Base-by-base conservation (phyloP, 1,140 invertebrate genomes). In the Drosophila funebris region DNA sequence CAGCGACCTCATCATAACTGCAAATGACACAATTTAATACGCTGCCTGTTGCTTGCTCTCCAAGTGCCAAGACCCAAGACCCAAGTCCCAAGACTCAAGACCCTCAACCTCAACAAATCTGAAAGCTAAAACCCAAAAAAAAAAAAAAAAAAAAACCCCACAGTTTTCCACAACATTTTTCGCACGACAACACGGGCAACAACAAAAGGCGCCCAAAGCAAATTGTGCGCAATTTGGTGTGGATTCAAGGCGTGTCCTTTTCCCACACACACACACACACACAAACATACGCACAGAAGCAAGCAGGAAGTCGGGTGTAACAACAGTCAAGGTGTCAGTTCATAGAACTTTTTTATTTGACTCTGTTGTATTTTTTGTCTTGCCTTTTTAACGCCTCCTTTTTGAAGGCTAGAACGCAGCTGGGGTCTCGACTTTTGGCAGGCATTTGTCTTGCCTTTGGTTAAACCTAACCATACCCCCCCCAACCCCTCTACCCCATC, bases 391-490 rank as follows among this genome's bases (percentile, higher is more conserved):
- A 72, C 68, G 73, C 54, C 54, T 72, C 31, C 72, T 58, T 70
- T 74, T 60, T 31, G 37, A 64, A 41, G 41, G 27, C 46, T 46
- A 46, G 24, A 48, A 22, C 16, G 41, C 33, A 29, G 27, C 13
- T 57, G 33, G 6, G 16, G 57, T n/a, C 50, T 56, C 33, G 48
- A 68, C 70, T 68, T 68, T 52, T 68, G 53, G 8, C 54, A 22
- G 70, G 46, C 82, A 73, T 81, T 81, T 80, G 78, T 82, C 76
- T 75, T 87, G 56, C 61, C 72, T 57, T 54, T 41, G 36, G 46
- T 41, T 61, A 48, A n/a, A n/a, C n/a, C n/a, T n/a, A n/a, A n/a
- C n/a, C n/a, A n/a, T 43, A 4, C 11, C 13, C 11, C 14, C 27
- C 27, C 4, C 31, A 24, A 16, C 14, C 18, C 27, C n/a, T 5